Base-by-base conservation (phyloP, 2,888 invertebrate genomes). In the Tinea pellionella region DNA sequence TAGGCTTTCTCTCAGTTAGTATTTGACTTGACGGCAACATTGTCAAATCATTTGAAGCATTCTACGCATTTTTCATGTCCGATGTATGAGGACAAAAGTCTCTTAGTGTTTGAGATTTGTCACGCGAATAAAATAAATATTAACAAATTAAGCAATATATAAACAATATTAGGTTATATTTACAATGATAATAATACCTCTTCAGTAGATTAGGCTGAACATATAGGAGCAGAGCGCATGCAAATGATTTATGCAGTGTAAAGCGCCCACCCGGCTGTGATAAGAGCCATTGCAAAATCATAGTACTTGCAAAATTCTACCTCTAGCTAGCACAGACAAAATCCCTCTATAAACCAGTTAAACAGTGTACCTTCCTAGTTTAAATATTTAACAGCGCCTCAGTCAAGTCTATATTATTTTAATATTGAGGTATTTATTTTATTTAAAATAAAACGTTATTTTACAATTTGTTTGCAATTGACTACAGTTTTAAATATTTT, bases 191-290 rank as follows among this genome's bases (percentile, higher is more conserved):
- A 32, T 32, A 57, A 15, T 57, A 57, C 30, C 57, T 13, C 57
- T 32, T 57, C 32, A 57, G 32, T 32, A 47, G 29, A 59, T 43
- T 47, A 47, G 29, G 47, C 47, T 29, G 29, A 47, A 15, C 37
- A 16, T 13, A 47, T 41, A 15, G 30, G 43, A 43, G 41, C 13
- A 18, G n/a, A n/a, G n/a, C n/a, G 59, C 59, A 24, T 59, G 59
- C 47, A 47, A 30, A 29, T 59, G 59, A 59, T 59, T 59, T 59
- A 59, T 59, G 59, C 59, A 59, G 59, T 47, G 59, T 47, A 47
- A 43, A 59, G 59, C 59, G 59, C 59, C 57, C 32, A 57, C 32
- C 57, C 57, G 57, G 32, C 57, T 57, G 57, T 32, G 57, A 57
- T 57, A 57, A 57, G 57, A 57, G 57, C 57, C 57, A 57, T 57